Conservation (phyloP, 2,113 vertebrate genomes). For the Neodon shergylaensis region DNA sequence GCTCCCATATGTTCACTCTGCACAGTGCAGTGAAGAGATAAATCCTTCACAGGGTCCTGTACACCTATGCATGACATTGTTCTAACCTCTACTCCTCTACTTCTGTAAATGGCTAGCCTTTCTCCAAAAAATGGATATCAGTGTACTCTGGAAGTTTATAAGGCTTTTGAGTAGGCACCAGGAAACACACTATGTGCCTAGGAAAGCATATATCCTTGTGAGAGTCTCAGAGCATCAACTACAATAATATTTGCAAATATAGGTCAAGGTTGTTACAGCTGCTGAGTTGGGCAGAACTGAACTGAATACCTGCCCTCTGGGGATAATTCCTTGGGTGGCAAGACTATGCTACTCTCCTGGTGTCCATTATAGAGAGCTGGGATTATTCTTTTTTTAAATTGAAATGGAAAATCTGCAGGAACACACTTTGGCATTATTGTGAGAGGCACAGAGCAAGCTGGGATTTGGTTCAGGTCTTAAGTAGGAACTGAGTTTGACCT, state of each 20-base stretch:
- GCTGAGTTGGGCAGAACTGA: background rate
- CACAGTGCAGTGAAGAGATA: too few relatives aligned
- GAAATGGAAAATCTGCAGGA: background rate
- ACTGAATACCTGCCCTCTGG: background rate
- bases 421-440: background rate
- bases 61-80: fast-evolving
- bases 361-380: fast-evolving
- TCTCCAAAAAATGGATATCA: background rate
- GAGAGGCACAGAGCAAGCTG: background rate
- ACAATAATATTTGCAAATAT: background rate
- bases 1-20: background rate
- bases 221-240: background rate
- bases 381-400: too few relatives aligned
- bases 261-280: background rate
- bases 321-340: background rate
- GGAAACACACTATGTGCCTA: background rate
- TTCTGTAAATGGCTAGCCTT: background rate
- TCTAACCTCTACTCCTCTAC: background rate
- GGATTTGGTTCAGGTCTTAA: background rate
- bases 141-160: background rate
- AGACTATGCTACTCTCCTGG: background rate
- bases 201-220: background rate
- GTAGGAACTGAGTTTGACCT: background rate
- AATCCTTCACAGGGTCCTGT: background rate
- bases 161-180: background rate